These are phyloP conservation scores for Pseudomyrmex dendroicus DNA, from an alignment of 1,140 invertebrate genomes.

Conservation along the genomic window DNA sequence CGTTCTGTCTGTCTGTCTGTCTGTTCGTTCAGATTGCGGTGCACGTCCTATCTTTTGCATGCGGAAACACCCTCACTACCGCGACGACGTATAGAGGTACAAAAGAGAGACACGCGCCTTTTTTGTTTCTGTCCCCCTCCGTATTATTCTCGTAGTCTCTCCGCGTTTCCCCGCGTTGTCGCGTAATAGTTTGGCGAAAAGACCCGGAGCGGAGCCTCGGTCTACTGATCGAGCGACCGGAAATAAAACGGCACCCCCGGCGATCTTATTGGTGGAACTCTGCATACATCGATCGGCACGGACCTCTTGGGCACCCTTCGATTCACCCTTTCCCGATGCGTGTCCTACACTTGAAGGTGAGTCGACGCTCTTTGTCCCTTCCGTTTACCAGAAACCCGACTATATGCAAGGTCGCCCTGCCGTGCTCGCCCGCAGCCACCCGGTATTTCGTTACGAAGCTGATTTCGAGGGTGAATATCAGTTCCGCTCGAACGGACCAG, in stretches of 20 bases:
- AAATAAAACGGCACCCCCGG: constrained; percentile 67
- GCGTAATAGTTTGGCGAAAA: constrained; percentile 56
- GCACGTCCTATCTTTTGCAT: constrained; percentile 73
- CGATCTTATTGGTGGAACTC: constrained; percentile 37
- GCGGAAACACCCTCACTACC: constrained; percentile 48
- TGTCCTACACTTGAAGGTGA: constrained; percentile 44
- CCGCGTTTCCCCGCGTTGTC: constrained; percentile 26
- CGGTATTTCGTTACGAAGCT: constrained; percentile 66
- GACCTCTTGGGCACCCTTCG: constrained; percentile 25
- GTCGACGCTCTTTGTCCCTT: constrained; percentile 17
- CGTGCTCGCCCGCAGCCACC: constrained; percentile 25
- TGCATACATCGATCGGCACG: constrained; percentile 47
- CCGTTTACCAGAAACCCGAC: constrained; percentile 10
- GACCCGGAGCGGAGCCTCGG: constrained; percentile 29
- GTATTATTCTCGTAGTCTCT: constrained; percentile 7
- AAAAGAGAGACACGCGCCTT: constrained; percentile 36
- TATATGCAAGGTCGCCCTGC: constrained; percentile 1
- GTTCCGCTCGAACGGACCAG: constrained; percentile 60
- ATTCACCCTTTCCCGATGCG: constrained; percentile 36
- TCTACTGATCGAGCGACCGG: constrained; percentile 67
- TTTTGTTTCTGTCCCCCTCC: constrained; percentile 36
- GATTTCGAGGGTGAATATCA: constrained; percentile 65
- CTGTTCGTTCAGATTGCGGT: constrained; percentile 74
- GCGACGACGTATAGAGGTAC: constrained; percentile 18
- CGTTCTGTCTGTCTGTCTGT: constrained; percentile 62